A percentile compares a stretch with the other conserved stretches of the same genome.
These are phyloP conservation scores for Toxonevra muliebris DNA, from an alignment of 2,888 invertebrate genomes.

Conservation along the genomic window DNA sequence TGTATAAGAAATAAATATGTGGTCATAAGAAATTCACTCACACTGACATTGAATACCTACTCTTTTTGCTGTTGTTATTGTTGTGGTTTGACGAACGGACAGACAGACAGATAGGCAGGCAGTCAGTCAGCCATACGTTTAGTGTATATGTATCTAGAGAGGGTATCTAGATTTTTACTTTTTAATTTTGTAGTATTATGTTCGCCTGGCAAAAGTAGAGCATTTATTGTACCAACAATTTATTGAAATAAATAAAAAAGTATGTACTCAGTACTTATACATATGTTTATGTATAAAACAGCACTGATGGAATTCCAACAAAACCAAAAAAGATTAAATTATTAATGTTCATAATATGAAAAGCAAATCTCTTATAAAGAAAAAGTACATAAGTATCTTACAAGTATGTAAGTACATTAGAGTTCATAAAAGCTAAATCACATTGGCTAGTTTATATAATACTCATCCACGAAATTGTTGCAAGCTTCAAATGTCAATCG, in stretches of 20 bases:
- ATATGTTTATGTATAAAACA: too few relatives aligned
- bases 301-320: too few relatives aligned
- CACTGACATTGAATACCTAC: conserved; percentile 35
- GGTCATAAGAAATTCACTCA: conserved; percentile 17
- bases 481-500: too few relatives aligned
- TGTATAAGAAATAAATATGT: conserved; percentile 26
- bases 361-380: too few relatives aligned
- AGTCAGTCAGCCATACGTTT: background rate
- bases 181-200: conserved; percentile 46
- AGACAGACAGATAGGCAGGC: background rate
- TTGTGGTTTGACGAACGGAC: background rate
- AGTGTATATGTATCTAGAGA: background rate
- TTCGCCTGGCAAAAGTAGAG: conserved; percentile 65
- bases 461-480: too few relatives aligned
- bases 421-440: too few relatives aligned
- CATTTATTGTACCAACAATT: conserved; percentile 64
- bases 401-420: too few relatives aligned
- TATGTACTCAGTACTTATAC: too few relatives aligned
- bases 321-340: too few relatives aligned
- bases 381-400: too few relatives aligned
- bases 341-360: too few relatives aligned
- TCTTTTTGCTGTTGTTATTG: background rate
- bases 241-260: background rate
- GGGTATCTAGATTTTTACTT: background rate
- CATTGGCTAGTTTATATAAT: too few relatives aligned